These are phyloP conservation scores for Tokudaia muenninki DNA, from an alignment of 2,797 vertebrate species.

Conservation along the genomic window DNA sequence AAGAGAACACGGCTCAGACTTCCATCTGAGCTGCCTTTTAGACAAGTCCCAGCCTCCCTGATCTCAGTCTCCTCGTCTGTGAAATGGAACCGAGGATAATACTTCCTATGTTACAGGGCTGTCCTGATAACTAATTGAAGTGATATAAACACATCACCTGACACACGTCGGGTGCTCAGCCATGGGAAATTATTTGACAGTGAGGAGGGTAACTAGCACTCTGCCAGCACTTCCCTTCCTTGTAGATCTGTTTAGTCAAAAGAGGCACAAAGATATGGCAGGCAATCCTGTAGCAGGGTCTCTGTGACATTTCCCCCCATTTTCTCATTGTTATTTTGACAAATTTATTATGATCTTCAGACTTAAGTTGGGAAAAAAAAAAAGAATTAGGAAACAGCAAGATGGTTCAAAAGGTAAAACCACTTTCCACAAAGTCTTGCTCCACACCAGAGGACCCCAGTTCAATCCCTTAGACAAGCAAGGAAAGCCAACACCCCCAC, in stretches of 20 bases:
- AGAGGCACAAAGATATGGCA: neutral
- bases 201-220: neutral
- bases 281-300: neutral
- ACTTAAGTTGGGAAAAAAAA: neutral
- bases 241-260: slow-evolving; percentile 1
- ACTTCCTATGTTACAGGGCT: neutral
- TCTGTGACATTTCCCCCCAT: neutral
- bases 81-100: neutral
- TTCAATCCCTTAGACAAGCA: neutral
- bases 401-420: neutral
- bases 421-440: neutral
- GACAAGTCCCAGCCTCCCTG: neutral
- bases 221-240: neutral
- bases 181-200: neutral
- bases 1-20: neutral
- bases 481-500: neutral
- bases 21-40: neutral
- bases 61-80: neutral
- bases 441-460: neutral
- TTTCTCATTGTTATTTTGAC: slow-evolving; percentile 43
- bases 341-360: slow-evolving; percentile 13
- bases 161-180: neutral
- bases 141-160: neutral
- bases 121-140: neutral
- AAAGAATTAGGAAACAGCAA: neutral